Percentiles rank a stretch among this genome's conserved stretches.
phyloP scores from a whole-genome alignment of 2,888 invertebrate genomes.

The Ectemnius lituratus region DNA sequence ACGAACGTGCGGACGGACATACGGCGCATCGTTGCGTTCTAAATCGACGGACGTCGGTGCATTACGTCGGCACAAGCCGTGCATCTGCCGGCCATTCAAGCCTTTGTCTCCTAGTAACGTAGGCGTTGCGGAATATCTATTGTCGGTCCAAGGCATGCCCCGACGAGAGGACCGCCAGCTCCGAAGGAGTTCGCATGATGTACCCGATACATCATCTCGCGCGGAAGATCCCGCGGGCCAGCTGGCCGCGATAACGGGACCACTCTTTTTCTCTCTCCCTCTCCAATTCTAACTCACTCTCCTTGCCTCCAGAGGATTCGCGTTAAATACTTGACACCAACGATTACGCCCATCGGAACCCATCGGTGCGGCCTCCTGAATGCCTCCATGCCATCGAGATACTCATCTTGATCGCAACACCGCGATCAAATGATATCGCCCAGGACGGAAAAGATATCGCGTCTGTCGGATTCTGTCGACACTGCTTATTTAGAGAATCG shows the following conservation, averaged over 20 bases:
- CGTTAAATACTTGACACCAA: constrained; percentile 32
- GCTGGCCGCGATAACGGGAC: constrained; percentile 53
- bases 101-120: constrained; percentile 69
- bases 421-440: constrained; percentile 20
- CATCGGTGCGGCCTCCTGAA: background rate
- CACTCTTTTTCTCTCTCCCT: constrained; percentile 6
- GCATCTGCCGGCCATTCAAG: constrained; percentile 63
- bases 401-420: too few relatives aligned
- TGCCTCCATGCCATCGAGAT: background rate
- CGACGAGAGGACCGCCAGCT: constrained; percentile 2
- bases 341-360: constrained; percentile 11
- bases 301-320: constrained; percentile 26
- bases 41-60: constrained; percentile 64
- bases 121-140: constrained; percentile 69
- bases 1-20: constrained; percentile 49
- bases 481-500: too few relatives aligned
- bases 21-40: constrained; percentile 60
- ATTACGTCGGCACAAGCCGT: constrained; percentile 54
- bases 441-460: constrained; percentile 13
- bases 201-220: constrained; percentile 50
- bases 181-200: constrained; percentile 45
- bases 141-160: constrained; percentile 50
- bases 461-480: constrained; percentile 26
- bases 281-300: too few relatives aligned
- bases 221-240: constrained; percentile 32